Base-by-base conservation (phyloP, 1,140 invertebrate species). In the Mylabris phalerata region DNA sequence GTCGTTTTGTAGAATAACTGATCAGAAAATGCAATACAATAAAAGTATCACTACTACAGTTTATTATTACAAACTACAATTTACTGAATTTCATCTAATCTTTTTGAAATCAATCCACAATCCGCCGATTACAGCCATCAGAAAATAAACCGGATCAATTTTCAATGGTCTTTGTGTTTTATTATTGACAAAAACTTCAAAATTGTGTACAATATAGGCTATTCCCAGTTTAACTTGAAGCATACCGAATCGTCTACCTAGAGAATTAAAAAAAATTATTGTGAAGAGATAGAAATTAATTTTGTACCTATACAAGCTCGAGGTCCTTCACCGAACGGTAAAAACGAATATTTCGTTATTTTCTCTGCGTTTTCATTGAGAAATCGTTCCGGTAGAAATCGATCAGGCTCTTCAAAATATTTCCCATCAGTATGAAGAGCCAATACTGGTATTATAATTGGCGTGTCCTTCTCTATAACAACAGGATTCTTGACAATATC, bases 311-410 rank as follows among this genome's bases (percentile, higher is more conserved):
- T 24, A 57, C 84, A 86, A 62, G 82, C 82, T 40, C 84, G 68
- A 0, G 80, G 79, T 13, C 85, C 84, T 57, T 81, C 82, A 0
- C 83, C 82, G 60, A 87, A 86, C 4, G 84, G 80, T 48, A 85
- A 61, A 67, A 76, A 83, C 9, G 57, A 50, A 39, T 19, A 55
- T 24, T 55, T 52, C 4, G 60, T 61, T 25, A 65, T 61, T 3
- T 52, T 52, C 1, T 57, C 39, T 56, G 62, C 64, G 32, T 77
- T 75, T 57, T 80, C 77, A 7, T 76, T 73, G 48, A 75, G 57
- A 63, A 84, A 86, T 45, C 84, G 72, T 61, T 85, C 82, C 0
- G 84, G 84, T 64, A 80, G 74, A 62, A 82, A 87, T 51, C 69
- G 59, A 42, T 79, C 67, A 2, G 84, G 81, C 42, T 85, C 73